phyloP scores from a whole-genome alignment of 2,888 invertebrate species.

The Mythimna impura region DNA sequence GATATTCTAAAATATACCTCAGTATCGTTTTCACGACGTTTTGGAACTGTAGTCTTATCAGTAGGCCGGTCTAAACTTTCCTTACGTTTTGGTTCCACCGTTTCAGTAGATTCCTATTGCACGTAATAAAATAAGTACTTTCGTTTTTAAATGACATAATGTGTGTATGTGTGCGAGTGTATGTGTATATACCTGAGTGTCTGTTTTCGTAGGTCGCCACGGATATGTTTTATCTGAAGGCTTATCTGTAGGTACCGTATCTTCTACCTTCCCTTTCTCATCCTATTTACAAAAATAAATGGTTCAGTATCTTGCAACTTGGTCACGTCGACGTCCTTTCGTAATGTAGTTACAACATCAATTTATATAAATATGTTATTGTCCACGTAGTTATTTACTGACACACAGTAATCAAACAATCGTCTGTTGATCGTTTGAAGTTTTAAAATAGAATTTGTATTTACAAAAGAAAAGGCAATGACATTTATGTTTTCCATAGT shows the following conservation, averaged over 20 bases:
- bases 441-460: conserved; percentile 71
- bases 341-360: conserved; percentile 51
- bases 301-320: conserved; percentile 57
- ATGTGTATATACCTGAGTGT: conserved; percentile 76
- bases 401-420: conserved; percentile 73
- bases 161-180: conserved; percentile 65
- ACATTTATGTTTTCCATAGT: conserved; percentile 60
- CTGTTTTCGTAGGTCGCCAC: conserved; percentile 86
- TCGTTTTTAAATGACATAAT: conserved; percentile 27
- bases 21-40: conserved; percentile 73
- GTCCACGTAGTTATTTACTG: conserved; percentile 77
- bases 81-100: conserved; percentile 76
- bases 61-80: conserved; percentile 71
- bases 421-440: conserved; percentile 68
- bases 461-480: conserved; percentile 68
- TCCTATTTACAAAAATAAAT: conserved; percentile 85
- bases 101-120: conserved; percentile 76
- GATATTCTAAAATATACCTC: conserved; percentile 70
- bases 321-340: conserved; percentile 33
- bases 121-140: conserved; percentile 42
- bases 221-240: conserved; percentile 83
- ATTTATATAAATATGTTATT: conserved; percentile 65
- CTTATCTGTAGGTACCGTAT: conserved; percentile 80
- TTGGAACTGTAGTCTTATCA: conserved; percentile 59
- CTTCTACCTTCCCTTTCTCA: conserved; percentile 78